Base-by-base conservation (phyloP, 2,888 invertebrate species). In the Oligia strigilis region DNA sequence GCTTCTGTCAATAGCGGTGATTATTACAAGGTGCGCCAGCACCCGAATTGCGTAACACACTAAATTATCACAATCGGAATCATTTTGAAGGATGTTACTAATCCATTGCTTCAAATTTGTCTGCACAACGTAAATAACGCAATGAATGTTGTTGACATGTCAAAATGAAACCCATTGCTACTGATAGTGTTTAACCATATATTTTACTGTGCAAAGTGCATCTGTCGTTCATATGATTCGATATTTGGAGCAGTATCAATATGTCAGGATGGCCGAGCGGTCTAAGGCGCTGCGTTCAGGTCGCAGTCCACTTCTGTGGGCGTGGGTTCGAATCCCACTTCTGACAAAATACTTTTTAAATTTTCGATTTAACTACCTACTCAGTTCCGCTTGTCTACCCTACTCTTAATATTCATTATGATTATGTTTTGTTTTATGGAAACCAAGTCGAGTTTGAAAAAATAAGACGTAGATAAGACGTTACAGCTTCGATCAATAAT, bases 261-360 rank as follows among this genome's bases (percentile, higher is more conserved):
- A 87, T n/a, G 93, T 93, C 93, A 92, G 92, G 93, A 93, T 93
- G 93, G 93, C 93, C 93, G 92, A 93, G 93, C 93, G 93, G 93
- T 93, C 93, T 93, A 93, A 93, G 93, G 93, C 92, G 92, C 93
- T 93, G 93, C 93, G 93, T 93, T 93, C 93, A 93, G 93, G 93
- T 92, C 93, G 93, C 93, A 93, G 93, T 93, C 93, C 93, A 92
- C 92, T 93, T 93, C 93, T 93, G 93, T 92, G 93, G 92, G 93
- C 93, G 92, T 93, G 93, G 93, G 93, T 93, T 93, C 93, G 92
- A 93, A 92, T 92, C 92, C 93, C 92, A 93, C 92, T 92, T 93
- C 93, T 93, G 93, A 92, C 93, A 93, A 58, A 2, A 0, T 0
- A 14, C 60, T 83, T 87, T 89, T 75, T 43, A 0, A 43, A 9